A percentile compares a stretch with the other conserved stretches of the same genome.
Evolutionary conservation across 2,888 invertebrate genomes (phyloP).

Genomic region (Pseudococcus viburni): DNA sequence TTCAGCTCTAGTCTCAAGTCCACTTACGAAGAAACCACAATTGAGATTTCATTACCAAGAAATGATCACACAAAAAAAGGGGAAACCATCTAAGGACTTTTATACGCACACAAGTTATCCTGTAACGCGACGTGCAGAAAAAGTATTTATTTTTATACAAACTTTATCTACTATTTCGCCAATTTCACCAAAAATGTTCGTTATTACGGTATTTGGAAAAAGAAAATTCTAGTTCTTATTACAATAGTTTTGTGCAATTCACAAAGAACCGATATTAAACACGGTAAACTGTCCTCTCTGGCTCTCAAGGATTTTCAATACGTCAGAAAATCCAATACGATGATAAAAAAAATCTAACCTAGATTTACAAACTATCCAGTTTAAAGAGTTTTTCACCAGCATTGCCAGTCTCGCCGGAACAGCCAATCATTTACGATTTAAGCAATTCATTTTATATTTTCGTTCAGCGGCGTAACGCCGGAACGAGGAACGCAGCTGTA

Average conservation of each 20-base stretch:
- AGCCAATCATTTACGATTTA: slow-evolving; percentile 41
- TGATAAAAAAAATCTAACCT: slow-evolving; percentile 12
- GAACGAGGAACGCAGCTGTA: neutral
- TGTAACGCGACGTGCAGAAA: neutral
- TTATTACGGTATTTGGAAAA: slow-evolving; percentile 13
- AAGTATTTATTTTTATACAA: slow-evolving; percentile 25
- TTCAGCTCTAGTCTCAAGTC: no score
- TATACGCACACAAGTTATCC: neutral
- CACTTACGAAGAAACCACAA: no score
- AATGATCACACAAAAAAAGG: neutral
- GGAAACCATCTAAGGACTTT: neutral
- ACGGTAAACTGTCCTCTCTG: neutral
- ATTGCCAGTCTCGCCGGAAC: slow-evolving; percentile 7
- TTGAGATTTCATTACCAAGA: neutral
- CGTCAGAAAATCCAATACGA: slow-evolving; percentile 12
- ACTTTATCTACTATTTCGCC: neutral
- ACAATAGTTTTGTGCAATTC: slow-evolving; percentile 18
- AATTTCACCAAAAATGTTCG: slow-evolving; percentile 40
- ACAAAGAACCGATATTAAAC: slow-evolving; percentile 23
- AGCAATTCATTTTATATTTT: slow-evolving; percentile 38
- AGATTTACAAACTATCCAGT: slow-evolving; percentile 39
- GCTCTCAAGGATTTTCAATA: slow-evolving; percentile 17
- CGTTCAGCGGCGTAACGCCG: neutral
- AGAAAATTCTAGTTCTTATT: slow-evolving; percentile 32
- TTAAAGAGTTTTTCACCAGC: neutral